Base-by-base conservation (phyloP, 2,888 invertebrate species). In the Falcaria lacertinaria region DNA sequence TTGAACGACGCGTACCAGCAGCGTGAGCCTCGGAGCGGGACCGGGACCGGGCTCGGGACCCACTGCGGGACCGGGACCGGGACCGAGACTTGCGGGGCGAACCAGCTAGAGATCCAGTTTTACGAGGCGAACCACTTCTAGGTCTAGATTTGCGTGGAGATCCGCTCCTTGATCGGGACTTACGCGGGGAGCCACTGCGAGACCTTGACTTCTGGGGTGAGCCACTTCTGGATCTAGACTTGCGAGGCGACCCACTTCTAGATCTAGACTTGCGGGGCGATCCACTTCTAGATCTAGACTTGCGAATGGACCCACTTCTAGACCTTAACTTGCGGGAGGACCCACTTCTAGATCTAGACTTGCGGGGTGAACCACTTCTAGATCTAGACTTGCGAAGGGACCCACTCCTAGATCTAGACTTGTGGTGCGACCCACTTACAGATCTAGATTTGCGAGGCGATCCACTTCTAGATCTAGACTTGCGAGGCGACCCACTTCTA, bases 371-470 rank as follows among this genome's bases (percentile, higher is more conserved):
- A n/a, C n/a, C n/a, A n/a, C n/a, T n/a, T n/a, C n/a, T n/a, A n/a
- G n/a, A n/a, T n/a, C n/a, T n/a, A n/a, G 19, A 19, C 19, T 19
- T 19, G 2, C 5, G 5, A 5, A 19, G 19, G 3, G 19, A 60
- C 4, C 49, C 45, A 41, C 60, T 61, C 42, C 67, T 57, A 1
- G 74, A 68, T 43, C 70, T 51, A 0, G 76, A 68, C 11, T 60
- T 59, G 42, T n/a, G n/a, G n/a, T n/a, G n/a, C n/a, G n/a, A n/a
- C n/a, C n/a, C n/a, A n/a, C 64, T 64, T 17, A n/a, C n/a, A n/a
- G 61, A 55, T 2, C 45, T 52, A 45, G 54, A 57, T 14, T 47
- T 48, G 7, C 15, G 62, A 48, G 50, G 59, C 1, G 69, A 73
- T 34, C 66, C 38, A 16, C 47, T 42, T 11, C 48, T 52, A 13